Evolutionary conservation across 2,797 vertebrate species (phyloP), one percentile per base, ranked within the genome.

Genomic region (Paramormyrops hopkinsi): DNA sequence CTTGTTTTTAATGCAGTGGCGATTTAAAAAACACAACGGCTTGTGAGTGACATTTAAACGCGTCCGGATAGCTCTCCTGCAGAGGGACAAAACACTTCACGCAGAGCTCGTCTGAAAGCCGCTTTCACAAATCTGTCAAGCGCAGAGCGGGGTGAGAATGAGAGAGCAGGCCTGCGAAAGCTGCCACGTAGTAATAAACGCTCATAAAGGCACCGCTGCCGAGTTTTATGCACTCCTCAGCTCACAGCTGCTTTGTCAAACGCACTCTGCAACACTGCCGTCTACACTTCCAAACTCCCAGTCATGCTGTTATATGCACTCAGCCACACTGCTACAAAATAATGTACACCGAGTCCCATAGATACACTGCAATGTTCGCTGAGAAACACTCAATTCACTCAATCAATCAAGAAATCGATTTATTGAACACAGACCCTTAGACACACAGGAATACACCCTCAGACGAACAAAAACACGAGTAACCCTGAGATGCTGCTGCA

Each of bases 41-140:
- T 69, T 14, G 4, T 41, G 73, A 44, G 73, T 79, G 73, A 79
- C 73, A 79, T 88, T 88, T 88, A 51, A 76, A 37, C 33, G 25
- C 51, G 33, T 37, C 51, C 33, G 69, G 69, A 41, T 79, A 83
- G 59, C 88, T 25, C 73, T 82, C 50, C 19, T 41, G 76, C 69
- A n/a, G 65, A 12, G 48, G 51, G 76, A 88, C 53, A 59, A 56
- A 88, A 88, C 22, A 56, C 50, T 88, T 82, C 73, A 88, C 53
- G 76, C 37, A 17, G 73, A 83, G 88, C 33, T 83, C 19, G 53
- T 44, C 88, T 88, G 56, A 88, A 90, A 90, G 79, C 73, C 87
- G 48, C 46, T 90, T 90, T 85, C 56, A 44, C 56, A 85, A 73
- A 83, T 82, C 89, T 79, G 73, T 88, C 89, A 65, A 7, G 44